phyloP scores from a whole-genome alignment of 2,113 vertebrate species.

The Ochotona princeps region DNA sequence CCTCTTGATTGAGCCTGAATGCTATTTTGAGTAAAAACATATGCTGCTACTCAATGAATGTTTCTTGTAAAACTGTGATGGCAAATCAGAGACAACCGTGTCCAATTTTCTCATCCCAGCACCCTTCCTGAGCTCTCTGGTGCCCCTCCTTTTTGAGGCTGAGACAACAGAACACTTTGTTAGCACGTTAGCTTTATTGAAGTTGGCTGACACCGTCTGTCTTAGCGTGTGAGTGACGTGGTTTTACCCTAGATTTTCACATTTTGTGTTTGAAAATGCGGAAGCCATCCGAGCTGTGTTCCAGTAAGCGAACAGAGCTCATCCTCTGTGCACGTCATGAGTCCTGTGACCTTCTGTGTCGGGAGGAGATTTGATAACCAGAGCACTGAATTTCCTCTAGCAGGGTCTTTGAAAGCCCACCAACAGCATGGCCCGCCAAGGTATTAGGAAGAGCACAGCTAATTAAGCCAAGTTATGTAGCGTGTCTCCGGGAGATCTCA shows the following conservation, averaged over 20 bases:
- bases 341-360: constrained; percentile 9
- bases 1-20: background rate
- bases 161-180: background rate
- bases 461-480: background rate
- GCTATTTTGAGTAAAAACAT: constrained; percentile 43
- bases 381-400: background rate
- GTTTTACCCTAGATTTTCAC: constrained; percentile 23
- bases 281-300: background rate
- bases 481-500: background rate
- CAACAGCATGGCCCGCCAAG: background rate
- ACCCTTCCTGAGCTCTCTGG: background rate
- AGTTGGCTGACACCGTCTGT: background rate
- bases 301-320: background rate
- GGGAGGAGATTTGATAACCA: constrained; percentile 23
- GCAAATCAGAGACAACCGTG: constrained; percentile 22
- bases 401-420: constrained; percentile 29
- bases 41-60: constrained; percentile 7
- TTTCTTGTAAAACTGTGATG: background rate
- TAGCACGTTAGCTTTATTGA: background rate
- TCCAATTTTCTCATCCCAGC: background rate
- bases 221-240: constrained; percentile 7
- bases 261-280: background rate
- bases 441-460: background rate
- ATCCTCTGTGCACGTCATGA: background rate
- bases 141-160: background rate